Evolutionary conservation across 2,888 invertebrate genomes (phyloP), one percentile per base, ranked within the genome.

Genomic region (Hermodice carunculata): DNA sequence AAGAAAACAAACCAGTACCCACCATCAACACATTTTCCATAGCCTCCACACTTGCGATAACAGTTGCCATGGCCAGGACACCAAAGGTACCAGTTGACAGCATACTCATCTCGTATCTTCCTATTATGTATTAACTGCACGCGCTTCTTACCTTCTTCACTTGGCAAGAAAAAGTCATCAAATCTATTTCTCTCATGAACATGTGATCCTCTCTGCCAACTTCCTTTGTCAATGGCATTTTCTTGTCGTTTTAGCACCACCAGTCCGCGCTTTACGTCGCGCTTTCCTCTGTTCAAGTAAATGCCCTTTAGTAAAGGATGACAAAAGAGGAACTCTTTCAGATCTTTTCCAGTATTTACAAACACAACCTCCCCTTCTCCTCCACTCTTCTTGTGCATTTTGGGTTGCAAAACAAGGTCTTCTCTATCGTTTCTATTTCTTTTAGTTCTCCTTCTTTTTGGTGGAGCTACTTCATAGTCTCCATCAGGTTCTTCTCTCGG

Each of bases 71-170:
- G 75, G 8, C 81, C 81, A 14, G 81, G 81, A 66, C 81, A 82
- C 78, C 79, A 82, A 72, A 82, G 66, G 67, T 82, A 81, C 80
- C 81, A 80, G 67, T 79, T 80, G 24, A 82, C 81, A 4, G 78
- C 80, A 68, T 78, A 79, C 63, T 79, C 80, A 67, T 82, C 80
- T 37, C 78, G 61, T 1, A 66, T 62, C 43, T 66, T 59, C 26
- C 75, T 69, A 28, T 69, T 61, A 28, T 73, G 70, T 28, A 82
- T 72, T 43, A 65, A 32, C 17, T 66, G 66, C 28, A 70, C 66
- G 46, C 71, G 72, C 43, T 66, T 61, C 62, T 49, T 59, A 0
- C 81, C 81, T 51, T 68, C 75, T 17, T 73, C 74, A 4, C 79
- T 82, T 54, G 74, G 68, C 51, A 73, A 74, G 70, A 82, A 82